These are phyloP conservation scores for Stegodyphus dumicola DNA, from an alignment of 1,140 invertebrate genomes.

Conservation along the genomic window DNA sequence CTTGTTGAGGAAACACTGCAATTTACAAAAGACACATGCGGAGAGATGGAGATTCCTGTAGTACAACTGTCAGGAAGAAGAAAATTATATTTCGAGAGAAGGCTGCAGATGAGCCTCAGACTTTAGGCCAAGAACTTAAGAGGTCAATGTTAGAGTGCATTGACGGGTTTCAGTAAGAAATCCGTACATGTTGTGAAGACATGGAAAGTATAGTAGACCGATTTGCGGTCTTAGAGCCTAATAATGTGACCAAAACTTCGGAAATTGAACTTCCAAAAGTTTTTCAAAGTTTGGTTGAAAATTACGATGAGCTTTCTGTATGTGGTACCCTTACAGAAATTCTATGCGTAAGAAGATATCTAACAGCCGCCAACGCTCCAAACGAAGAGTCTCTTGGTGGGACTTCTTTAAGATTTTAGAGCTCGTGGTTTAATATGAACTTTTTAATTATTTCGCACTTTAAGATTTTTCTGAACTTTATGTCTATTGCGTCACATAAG, in stretches of 20 bases:
- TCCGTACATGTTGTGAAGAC: slow-evolving; percentile 2
- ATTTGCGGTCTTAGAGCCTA: slow-evolving; percentile 23
- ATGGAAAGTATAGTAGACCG: slow-evolving; percentile 21
- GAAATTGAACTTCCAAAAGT: slow-evolving; percentile 52
- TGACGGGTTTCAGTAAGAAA: slow-evolving; percentile 24
- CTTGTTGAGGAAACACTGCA: too few species aligned
- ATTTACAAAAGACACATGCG: too few species aligned
- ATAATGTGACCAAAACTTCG: slow-evolving; percentile 21
- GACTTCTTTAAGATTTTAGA: slow-evolving; percentile 15
- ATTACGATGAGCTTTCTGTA: slow-evolving; percentile 17
- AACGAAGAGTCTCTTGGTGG: neutral
- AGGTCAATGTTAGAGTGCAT: too few species aligned
- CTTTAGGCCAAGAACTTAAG: slow-evolving; percentile 12
- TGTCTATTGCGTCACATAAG: slow-evolving; percentile 63
- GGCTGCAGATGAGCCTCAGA: neutral
- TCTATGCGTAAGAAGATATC: neutral
- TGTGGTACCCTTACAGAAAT: slow-evolving; percentile 11
- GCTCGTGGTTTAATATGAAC: slow-evolving; percentile 3
- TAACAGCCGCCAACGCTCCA: slow-evolving; percentile 1
- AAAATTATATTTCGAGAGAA: too few species aligned
- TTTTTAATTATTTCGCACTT: neutral
- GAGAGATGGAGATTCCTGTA: too few species aligned
- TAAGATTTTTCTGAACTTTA: slow-evolving; percentile 17
- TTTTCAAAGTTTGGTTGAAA: slow-evolving; percentile 7
- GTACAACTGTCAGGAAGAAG: too few species aligned